Base-by-base conservation (phyloP, 2,113 vertebrate genomes). In the Lophura nycthemera region DNA sequence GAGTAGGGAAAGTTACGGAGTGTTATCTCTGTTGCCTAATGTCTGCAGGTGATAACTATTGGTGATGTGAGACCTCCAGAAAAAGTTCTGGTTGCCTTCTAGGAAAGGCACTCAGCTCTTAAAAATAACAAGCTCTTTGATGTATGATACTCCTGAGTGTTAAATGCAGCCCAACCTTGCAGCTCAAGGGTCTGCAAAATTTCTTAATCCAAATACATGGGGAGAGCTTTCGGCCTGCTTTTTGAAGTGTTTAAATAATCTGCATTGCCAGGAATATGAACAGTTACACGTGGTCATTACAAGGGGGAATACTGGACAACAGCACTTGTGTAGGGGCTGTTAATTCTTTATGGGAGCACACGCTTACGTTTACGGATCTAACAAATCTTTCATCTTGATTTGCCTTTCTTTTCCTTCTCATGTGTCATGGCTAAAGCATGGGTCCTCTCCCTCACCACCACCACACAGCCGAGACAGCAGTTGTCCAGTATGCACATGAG, bases 11-110 rank as follows among this genome's bases (percentile, higher is more conserved):
- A 78, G 34, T 80, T 91, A 79, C 16, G 43, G 34, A 78, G 63
- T 36, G 63, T 94, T 94, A 87, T 88, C 92, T 88, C 36, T 85
- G 61, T 95, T 94, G 75, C 67, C 54, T 89, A 80, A 91, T 81
- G 69, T 94, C 83, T 90, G 80, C 21, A 13, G 64, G 16, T 34
- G 88, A 78, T 93, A 93, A 86, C 50, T 94, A 83, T 30, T 64
- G 83, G 60, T 88, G 82, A 63, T 67, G 10, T 21, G 69, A 85
- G 45, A 67, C 34, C 2, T 47, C 50, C 45, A 76, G 66, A 84
- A 89, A 69, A 45, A 13, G 24, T 89, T 89, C 87, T 85, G 78
- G 74, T 92, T 86, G 60, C 83, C 91, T 90, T 95, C 80, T 90
- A 88, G 83, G 92, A 90, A 83, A 56, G 60, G 56, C 85, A 66